phyloP scores from a whole-genome alignment of 2,888 invertebrate genomes.

The Chrysodeixis includens region DNA sequence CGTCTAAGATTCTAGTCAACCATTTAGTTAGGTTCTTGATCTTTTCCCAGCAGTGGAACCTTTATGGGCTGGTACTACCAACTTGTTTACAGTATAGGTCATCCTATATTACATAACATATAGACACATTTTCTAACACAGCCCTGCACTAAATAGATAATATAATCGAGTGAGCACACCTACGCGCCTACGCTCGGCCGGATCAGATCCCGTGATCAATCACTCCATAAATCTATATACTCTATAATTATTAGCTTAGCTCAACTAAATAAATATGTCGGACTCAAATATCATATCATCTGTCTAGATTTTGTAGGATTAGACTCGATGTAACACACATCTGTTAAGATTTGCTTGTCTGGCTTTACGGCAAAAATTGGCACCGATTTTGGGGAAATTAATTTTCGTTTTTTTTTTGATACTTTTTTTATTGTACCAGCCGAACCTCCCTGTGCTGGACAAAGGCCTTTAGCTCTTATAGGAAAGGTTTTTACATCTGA shows the following conservation, averaged over 20 bases:
- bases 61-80: too few relatives aligned
- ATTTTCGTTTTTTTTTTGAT: too few relatives aligned
- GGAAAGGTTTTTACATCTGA: too few relatives aligned
- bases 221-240: constrained; percentile 21
- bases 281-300: constrained; percentile 6
- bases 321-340: background rate
- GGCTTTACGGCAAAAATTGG: background rate
- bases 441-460: too few relatives aligned
- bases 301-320: background rate
- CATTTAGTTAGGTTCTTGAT: too few relatives aligned
- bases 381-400: background rate
- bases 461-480: too few relatives aligned
- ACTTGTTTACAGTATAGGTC: background rate
- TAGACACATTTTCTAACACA: background rate
- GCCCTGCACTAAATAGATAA: constrained; percentile 2
- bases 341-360: background rate
- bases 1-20: too few relatives aligned
- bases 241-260: constrained; percentile 11
- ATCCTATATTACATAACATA: background rate
- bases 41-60: too few relatives aligned
- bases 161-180: background rate
- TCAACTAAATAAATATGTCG: constrained; percentile 21
- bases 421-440: too few relatives aligned
- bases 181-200: background rate
- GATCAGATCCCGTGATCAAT: constrained; percentile 19